Base-by-base conservation (phyloP, 2,888 invertebrate species). In the Diplolepis rosae region DNA sequence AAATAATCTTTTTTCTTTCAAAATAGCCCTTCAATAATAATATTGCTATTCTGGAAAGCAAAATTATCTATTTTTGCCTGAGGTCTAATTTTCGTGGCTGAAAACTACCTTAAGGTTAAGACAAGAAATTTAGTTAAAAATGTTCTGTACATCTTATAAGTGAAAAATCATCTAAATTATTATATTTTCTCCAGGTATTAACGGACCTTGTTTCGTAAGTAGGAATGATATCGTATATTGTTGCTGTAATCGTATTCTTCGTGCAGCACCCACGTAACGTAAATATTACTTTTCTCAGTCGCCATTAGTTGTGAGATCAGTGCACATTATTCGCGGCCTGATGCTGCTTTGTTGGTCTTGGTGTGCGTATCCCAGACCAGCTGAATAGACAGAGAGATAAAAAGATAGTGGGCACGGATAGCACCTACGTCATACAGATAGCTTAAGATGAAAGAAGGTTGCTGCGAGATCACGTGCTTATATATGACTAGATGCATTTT, bases 291-390 rank as follows among this genome's bases (percentile, higher is more conserved):
- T 52, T 51, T 52, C 15, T 15, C 52, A 52, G 27, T 52, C n/a
- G 28, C 28, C 52, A 52, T 52, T 52, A 28, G 52, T 52, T 52
- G 52, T n/a, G 4, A 52, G 28, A 52, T 52, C 52, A 52, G 52
- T 52, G 28, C 52, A 52, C 52, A 52, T 28, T 28, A 52, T 52
- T 28, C 51, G 51, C 28, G 22, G 48, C 48, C 5, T 45, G 45
- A n/a, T 45, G 45, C 15, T 45, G 2, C 7, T 48, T 48, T 18
- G 45, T 48, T 48, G 18, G 48, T 48, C 48, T 48, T 22, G 24
- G 18, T 22, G 22, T 48, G 48, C 48, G 22, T 48, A 48, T 18
- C 13, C 11, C 9, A 5, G 51, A 42, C 15, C 15, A 1, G 15
- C n/a, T 52, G n/a, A 51, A 28, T 52, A 52, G 27, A 3, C 28